Evolutionary conservation across 1,140 invertebrate genomes (phyloP).

Genomic region (Drosophila rufa): DNA sequence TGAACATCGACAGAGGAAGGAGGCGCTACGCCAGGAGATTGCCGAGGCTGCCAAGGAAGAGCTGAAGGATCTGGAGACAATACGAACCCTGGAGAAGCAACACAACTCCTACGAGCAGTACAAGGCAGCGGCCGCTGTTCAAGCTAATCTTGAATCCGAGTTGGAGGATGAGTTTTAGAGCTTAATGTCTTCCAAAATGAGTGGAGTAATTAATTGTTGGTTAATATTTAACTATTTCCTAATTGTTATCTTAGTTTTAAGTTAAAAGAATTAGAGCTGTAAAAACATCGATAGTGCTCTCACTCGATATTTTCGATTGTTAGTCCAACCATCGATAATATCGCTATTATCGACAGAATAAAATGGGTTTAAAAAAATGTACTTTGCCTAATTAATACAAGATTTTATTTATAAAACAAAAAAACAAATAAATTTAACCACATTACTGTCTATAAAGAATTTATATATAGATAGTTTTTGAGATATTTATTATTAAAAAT

Average conservation of each 20-base stretch:
- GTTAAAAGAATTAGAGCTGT: not conserved
- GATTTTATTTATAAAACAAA: no score
- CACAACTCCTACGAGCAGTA: conserved; percentile 70
- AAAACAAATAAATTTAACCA: no score
- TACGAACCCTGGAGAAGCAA: conserved; percentile 47
- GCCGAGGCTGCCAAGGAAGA: conserved; percentile 74
- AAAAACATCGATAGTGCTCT: no score
- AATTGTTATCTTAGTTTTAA: conserved; percentile 36
- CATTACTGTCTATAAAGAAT: no score
- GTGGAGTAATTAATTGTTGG: conserved; percentile 29
- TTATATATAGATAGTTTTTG: no score
- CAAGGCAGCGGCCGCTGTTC: conserved; percentile 47
- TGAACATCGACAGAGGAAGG: conserved; percentile 59
- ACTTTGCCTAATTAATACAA: no score
- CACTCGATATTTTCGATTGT: no score
- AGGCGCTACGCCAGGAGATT: conserved; percentile 62
- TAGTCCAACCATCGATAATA: no score
- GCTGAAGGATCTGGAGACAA: conserved; percentile 58
- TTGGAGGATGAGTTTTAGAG: not conserved
- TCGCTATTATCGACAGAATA: no score
- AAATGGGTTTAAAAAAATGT: no score
- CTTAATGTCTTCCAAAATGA: not conserved
- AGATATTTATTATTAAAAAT: no score
- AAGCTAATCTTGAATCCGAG: not conserved
- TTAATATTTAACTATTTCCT: conserved; percentile 66